Percentiles rank a stretch among this genome's conserved stretches.
These are phyloP conservation scores for Leptinotarsa tumamoca DNA, from an alignment of 2,888 invertebrate species.

Conservation along the genomic window DNA sequence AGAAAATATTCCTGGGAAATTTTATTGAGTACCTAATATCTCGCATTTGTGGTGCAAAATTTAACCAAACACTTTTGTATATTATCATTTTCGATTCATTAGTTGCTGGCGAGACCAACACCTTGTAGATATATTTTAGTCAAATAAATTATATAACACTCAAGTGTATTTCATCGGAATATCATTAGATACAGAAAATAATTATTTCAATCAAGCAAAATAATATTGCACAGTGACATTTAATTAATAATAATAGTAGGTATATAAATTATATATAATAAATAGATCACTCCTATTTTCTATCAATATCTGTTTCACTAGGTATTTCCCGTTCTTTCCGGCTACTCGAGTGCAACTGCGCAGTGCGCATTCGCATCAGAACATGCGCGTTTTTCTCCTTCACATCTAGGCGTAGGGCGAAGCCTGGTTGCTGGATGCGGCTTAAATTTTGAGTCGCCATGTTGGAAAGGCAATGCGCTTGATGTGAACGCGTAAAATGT, in stretches of 20 bases:
- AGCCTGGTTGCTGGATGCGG: slow-evolving; percentile 28
- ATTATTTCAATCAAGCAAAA: too few species aligned
- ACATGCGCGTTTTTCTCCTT: slow-evolving; percentile 28
- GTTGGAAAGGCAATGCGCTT: slow-evolving; percentile 67
- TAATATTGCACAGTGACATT: not conserved
- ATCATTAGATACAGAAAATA: too few species aligned
- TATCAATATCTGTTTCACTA: not conserved
- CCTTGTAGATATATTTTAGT: too few species aligned
- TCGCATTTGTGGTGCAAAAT: too few species aligned
- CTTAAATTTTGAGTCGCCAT: slow-evolving; percentile 66
- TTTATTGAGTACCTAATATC: too few species aligned
- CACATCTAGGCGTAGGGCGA: slow-evolving; percentile 21
- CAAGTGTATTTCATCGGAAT: too few species aligned
- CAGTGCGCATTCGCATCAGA: slow-evolving; percentile 17
- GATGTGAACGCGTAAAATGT: slow-evolving; percentile 66
- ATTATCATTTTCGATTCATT: too few species aligned
- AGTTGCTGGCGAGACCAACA: too few species aligned
- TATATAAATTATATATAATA: too few species aligned
- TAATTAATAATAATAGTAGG: not conserved
- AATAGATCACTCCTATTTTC: not conserved
- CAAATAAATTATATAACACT: too few species aligned
- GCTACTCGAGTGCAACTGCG: not conserved
- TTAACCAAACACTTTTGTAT: too few species aligned
- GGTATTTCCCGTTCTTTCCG: not conserved
- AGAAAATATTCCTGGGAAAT: too few species aligned